A percentile compares a stretch with the other conserved stretches of the same genome.
Conservation (phyloP, 1,140 invertebrate genomes). For the Sarcophaga peregrina region DNA sequence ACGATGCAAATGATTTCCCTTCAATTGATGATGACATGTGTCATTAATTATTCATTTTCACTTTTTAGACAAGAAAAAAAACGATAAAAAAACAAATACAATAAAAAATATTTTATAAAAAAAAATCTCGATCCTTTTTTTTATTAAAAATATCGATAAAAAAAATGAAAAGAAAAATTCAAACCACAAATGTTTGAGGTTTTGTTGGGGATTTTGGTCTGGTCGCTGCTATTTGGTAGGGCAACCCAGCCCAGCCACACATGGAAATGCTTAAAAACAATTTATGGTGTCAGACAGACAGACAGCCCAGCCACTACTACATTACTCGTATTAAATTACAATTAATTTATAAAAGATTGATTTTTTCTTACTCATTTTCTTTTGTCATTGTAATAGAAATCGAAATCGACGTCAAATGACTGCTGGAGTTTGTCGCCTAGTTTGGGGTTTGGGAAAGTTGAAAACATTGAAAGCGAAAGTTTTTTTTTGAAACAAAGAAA, state of each 20-base stretch:
- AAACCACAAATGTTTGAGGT: conserved; percentile 14
- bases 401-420: not conserved
- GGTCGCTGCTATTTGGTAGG: not conserved
- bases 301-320: not conserved
- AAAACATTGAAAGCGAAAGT: conserved; percentile 10
- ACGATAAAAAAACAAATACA: not conserved
- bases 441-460: conserved; percentile 33
- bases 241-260: not conserved
- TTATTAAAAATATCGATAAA: not conserved
- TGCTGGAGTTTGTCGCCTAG: not conserved
- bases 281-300: not conserved
- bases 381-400: not conserved
- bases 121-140: too few species aligned
- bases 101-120: too few species aligned
- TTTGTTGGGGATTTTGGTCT: not conserved
- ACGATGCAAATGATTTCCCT: conserved; percentile 34
- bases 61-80: not conserved
- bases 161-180: not conserved
- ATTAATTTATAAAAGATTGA: conserved; percentile 32
- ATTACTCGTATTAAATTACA: conserved; percentile 37
- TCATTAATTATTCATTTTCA: conserved; percentile 40
- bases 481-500: not conserved
- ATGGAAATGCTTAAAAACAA: not conserved
- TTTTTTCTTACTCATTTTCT: not conserved
- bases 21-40: conserved; percentile 36